These are phyloP conservation scores for Enoplosus armatus DNA, from an alignment of 2,797 vertebrate genomes.

Conservation along the genomic window DNA sequence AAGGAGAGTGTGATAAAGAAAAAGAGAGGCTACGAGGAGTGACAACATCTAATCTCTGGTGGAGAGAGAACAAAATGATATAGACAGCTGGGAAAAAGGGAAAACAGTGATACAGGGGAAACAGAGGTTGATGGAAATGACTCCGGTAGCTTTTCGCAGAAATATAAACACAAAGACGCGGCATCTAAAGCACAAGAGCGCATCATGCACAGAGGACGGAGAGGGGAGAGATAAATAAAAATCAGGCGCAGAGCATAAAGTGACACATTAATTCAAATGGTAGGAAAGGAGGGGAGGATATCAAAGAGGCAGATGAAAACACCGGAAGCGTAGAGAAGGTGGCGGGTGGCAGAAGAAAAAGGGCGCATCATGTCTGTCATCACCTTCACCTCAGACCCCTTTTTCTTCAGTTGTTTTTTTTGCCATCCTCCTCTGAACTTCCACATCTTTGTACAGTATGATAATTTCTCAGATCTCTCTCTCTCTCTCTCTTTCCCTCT, in stretches of 20 bases:
- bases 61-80: constrained; percentile 24
- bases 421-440: constrained; percentile 45
- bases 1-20: constrained; percentile 46
- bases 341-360: constrained; percentile 58
- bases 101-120: constrained; percentile 41
- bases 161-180: constrained; percentile 41
- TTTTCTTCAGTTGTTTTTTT: constrained; percentile 34
- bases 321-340: constrained; percentile 49
- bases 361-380: constrained; percentile 59
- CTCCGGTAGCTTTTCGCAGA: constrained; percentile 45
- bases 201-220: constrained; percentile 51
- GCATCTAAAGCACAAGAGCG: constrained; percentile 53
- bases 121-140: constrained; percentile 61
- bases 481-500: constrained; percentile 14
- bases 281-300: constrained; percentile 55
- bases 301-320: constrained; percentile 74
- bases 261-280: constrained; percentile 75
- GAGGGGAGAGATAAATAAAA: constrained; percentile 43
- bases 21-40: constrained; percentile 31
- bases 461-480: constrained; percentile 47
- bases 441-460: constrained; percentile 57
- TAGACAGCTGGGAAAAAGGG: constrained; percentile 27
- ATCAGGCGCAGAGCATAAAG: constrained; percentile 48
- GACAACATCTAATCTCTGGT: constrained; percentile 63
- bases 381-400: constrained; percentile 67